Conservation (phyloP, 2,113 vertebrate species). For the Typhlomys cinereus region DNA sequence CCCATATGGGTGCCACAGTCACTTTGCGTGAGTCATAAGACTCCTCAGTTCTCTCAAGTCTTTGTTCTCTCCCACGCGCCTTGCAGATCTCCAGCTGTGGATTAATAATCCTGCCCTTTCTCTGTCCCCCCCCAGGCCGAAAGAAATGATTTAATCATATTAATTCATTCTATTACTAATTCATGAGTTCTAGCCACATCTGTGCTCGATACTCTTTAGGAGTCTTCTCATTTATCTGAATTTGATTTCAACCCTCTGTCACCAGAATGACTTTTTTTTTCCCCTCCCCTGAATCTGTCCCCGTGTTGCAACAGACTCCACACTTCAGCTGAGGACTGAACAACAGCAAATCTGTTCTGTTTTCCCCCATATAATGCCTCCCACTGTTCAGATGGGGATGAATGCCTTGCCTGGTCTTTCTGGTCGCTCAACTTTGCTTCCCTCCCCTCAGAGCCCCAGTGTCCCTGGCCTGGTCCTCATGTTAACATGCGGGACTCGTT, state of each 20-base stretch:
- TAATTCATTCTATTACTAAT: constrained; percentile 39
- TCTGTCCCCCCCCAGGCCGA: not conserved
- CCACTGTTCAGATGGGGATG: constrained; percentile 17
- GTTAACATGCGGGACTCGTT: not conserved
- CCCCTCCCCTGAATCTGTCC: constrained; percentile 26
- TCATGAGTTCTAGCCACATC: constrained; percentile 38
- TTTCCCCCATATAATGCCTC: not conserved
- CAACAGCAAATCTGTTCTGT: not conserved
- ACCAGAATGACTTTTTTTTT: constrained; percentile 32
- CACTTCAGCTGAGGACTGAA: constrained; percentile 1
- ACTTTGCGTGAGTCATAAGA: not conserved
- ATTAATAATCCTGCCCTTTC: constrained; percentile 4
- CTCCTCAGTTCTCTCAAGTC: not conserved
- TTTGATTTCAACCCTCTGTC: constrained; percentile 50
- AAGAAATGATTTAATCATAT: constrained; percentile 44
- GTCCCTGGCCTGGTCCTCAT: not conserved
- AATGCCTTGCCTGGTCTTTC: not conserved
- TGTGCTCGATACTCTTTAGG: not conserved
- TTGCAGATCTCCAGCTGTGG: constrained; percentile 49
- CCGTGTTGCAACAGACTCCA: not conserved
- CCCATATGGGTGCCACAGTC: not conserved
- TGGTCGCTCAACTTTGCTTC: not conserved
- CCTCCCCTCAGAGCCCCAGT: not conserved
- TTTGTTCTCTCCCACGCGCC: not conserved
- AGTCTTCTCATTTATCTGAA: constrained; percentile 37